Conservation (phyloP, 2,888 invertebrate genomes). For the Monopis laevigella region DNA sequence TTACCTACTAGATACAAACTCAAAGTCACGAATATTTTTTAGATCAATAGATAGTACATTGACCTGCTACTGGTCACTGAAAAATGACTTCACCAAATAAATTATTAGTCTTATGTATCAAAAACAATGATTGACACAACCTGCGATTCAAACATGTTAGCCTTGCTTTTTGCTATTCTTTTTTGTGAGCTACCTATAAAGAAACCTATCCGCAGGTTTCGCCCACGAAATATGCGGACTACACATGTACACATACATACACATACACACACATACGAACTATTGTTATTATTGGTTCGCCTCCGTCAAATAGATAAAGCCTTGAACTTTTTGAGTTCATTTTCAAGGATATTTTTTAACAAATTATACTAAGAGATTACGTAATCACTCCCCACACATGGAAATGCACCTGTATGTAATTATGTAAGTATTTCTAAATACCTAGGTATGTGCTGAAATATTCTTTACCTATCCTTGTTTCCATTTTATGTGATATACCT, state of each 20-base stretch:
- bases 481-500: too few species aligned
- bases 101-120: too few species aligned
- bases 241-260: constrained; percentile 19
- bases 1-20: too few species aligned
- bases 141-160: constrained; percentile 2
- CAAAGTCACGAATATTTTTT: too few species aligned
- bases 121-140: too few species aligned
- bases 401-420: constrained; percentile 10
- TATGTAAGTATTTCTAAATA: too few species aligned
- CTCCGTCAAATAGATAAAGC: constrained; percentile 51
- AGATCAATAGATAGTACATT: too few species aligned
- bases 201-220: neutral
- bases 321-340: constrained; percentile 61
- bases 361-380: constrained; percentile 46
- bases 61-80: too few species aligned
- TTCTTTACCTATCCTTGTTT: too few species aligned
- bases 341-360: constrained; percentile 48
- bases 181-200: neutral
- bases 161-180: constrained; percentile 8
- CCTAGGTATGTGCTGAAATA: too few species aligned
- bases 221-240: constrained; percentile 5
- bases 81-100: too few species aligned
- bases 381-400: constrained; percentile 30
- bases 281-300: constrained; percentile 36
- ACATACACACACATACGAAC: constrained; percentile 29